Conservation (phyloP, 2,113 vertebrate species). For the Patagioenas fasciata region DNA sequence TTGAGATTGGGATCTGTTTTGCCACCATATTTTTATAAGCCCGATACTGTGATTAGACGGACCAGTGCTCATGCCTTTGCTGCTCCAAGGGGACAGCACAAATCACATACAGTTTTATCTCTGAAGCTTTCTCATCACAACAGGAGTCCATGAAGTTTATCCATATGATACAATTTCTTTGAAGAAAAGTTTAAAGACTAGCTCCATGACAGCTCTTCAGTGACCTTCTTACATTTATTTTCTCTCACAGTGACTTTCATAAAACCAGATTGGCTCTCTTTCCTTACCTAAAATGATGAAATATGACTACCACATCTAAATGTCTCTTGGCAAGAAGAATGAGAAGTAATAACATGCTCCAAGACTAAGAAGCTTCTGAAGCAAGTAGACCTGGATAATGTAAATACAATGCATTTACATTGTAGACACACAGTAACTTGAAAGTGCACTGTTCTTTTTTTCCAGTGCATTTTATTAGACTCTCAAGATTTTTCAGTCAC, state of each 20-base stretch:
- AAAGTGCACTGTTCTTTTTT: neutral
- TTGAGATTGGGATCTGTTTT: constrained; percentile 49
- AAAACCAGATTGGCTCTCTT: neutral
- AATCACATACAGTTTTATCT: accelerated
- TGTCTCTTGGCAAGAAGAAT: neutral
- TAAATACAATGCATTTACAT: neutral
- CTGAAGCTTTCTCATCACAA: neutral
- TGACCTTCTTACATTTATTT: neutral
- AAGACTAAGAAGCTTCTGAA: neutral
- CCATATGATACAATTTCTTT: neutral
- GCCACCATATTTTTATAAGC: constrained; percentile 38
- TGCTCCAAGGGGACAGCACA: neutral
- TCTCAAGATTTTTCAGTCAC: neutral
- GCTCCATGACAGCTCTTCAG: neutral
- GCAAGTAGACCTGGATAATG: neutral
- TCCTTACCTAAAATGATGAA: neutral
- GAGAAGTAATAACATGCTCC: neutral
- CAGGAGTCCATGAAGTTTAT: neutral
- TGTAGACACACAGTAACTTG: accelerated
- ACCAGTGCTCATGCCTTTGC: neutral
- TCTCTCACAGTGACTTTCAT: neutral
- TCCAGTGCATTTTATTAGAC: neutral
- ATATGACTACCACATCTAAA: neutral
- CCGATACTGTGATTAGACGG: neutral
- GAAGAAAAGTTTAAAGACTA: neutral